Evolutionary conservation across 2,797 vertebrate genomes (phyloP).

Genomic region (Oophaga sylvatica): DNA sequence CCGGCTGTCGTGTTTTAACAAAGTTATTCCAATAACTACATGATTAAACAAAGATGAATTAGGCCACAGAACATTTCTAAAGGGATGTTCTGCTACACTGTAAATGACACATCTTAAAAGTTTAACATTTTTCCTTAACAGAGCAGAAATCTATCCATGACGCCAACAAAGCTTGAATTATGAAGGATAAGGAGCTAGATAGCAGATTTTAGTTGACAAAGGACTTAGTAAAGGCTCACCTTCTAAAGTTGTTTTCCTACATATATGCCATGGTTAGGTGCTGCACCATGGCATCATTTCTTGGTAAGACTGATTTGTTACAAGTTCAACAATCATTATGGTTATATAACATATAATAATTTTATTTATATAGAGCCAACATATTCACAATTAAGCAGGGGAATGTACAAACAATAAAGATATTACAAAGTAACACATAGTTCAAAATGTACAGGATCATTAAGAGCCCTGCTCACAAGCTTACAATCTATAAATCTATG

Average conservation of each 20-base stretch:
- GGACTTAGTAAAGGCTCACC: neutral
- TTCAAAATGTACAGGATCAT: too few relatives aligned
- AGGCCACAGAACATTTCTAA: slow-evolving; percentile 12
- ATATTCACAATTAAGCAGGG: too few relatives aligned
- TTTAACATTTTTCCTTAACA: neutral
- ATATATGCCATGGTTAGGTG: neutral
- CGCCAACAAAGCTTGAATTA: neutral
- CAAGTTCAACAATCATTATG: neutral
- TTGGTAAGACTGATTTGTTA: neutral
- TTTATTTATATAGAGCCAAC: too few relatives aligned
- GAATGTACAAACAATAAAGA: too few relatives aligned
- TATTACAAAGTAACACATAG: too few relatives aligned
- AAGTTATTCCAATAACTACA: neutral
- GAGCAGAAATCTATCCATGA: neutral
- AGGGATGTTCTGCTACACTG: slow-evolving; percentile 10
- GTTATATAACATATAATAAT: neutral
- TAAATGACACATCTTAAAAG: slow-evolving; percentile 2
- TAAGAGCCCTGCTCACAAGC: too few relatives aligned
- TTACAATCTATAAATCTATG: too few relatives aligned
- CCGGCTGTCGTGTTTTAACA: slow-evolving; percentile 9
- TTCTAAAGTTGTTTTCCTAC: neutral
- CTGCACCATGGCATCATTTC: neutral
- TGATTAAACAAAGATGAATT: slow-evolving; percentile 5
- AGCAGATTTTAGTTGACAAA: neutral
- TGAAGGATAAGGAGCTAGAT: neutral